Base-by-base conservation (phyloP, 1,140 invertebrate species). In the Tenebrio molitor region DNA sequence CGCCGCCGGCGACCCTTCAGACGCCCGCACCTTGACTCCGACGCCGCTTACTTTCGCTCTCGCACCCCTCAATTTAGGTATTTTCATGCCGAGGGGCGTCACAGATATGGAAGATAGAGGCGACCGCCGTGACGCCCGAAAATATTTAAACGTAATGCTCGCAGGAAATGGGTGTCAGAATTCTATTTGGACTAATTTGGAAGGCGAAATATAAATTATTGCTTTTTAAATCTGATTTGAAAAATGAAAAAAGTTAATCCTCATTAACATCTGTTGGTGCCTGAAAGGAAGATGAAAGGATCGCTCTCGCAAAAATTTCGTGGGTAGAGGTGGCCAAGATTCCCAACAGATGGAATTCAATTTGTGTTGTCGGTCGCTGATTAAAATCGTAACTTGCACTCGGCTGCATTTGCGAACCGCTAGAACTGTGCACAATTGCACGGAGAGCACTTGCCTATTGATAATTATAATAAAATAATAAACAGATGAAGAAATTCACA, bases 91-190 rank as follows among this genome's bases (percentile, higher is more conserved):
- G 23, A 69, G 44, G 67, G 73, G 73, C 70, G 73, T 75, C 73
- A 53, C 46, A 58, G 67, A 69, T 66, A 66, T 42, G 29, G 44
- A 17, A 53, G 66, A 69, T 69, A 69, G 10, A 44, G 63, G 68
- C 64, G 46, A 67, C 73, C 65, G 44, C 70, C 73, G 73, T 15
- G 53, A 72, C 63, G 69, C 69, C 70, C 70, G 44, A 69, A 75
- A 71, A 74, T 72, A 64, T 69, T 72, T 62, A 41, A 7, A 34
- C 44, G 64, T 75, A 69, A 75, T 75, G 39, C 69, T 39, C 69
- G 62, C 41, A 62, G 73, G 73, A 75, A 75, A 75, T 75, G 73
- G 73, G 73, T 67, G 73, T 64, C 66, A 65, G 69, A 75, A 75
- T 75, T 50, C 63, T 72, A 75, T 75, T 75, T 71, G 44, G 67